phyloP scores from a whole-genome alignment of 1,140 invertebrate genomes.

The Drosophila nannoptera region DNA sequence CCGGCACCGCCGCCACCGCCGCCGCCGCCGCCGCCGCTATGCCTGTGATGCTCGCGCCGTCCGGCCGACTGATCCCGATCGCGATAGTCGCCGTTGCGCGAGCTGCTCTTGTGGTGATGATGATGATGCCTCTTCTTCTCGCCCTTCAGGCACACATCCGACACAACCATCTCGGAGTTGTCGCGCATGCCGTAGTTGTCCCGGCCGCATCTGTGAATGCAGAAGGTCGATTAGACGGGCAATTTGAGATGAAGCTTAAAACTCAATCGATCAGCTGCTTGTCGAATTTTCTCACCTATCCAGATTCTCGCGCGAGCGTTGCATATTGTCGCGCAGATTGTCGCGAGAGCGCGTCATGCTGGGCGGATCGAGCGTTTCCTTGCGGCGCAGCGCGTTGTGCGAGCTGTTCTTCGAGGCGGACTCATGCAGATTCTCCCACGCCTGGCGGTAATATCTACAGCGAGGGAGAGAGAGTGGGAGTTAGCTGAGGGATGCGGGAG shows the following conservation, averaged over 20 bases:
- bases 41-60: slow-evolving; percentile 74
- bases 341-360: slow-evolving; percentile 79
- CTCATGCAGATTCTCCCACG: slow-evolving; percentile 95
- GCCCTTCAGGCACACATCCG: slow-evolving; percentile 82
- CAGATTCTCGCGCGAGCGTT: slow-evolving; percentile 79
- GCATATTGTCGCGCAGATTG: slow-evolving; percentile 78
- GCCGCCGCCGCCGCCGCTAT: slow-evolving; percentile 56
- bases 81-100: slow-evolving; percentile 75
- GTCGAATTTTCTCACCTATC: slow-evolving; percentile 69
- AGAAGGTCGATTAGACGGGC: background rate
- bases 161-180: slow-evolving; percentile 89
- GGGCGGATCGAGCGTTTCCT: slow-evolving; percentile 86
- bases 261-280: background rate
- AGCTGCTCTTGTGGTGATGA: slow-evolving; percentile 84
- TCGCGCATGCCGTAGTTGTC: slow-evolving; percentile 86
- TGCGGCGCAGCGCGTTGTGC: slow-evolving; percentile 81
- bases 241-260: background rate
- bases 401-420: slow-evolving; percentile 82
- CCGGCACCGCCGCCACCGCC: slow-evolving; percentile 49
- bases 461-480: background rate
- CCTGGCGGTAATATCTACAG: slow-evolving; percentile 87
- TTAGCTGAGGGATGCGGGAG: background rate
- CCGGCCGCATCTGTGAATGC: slow-evolving; percentile 63
- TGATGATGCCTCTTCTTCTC: slow-evolving; percentile 90
- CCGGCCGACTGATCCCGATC: slow-evolving; percentile 72